These are phyloP conservation scores for Nerophis lumbriciformis DNA, from an alignment of 2,113 vertebrate species.

Conservation along the genomic window DNA sequence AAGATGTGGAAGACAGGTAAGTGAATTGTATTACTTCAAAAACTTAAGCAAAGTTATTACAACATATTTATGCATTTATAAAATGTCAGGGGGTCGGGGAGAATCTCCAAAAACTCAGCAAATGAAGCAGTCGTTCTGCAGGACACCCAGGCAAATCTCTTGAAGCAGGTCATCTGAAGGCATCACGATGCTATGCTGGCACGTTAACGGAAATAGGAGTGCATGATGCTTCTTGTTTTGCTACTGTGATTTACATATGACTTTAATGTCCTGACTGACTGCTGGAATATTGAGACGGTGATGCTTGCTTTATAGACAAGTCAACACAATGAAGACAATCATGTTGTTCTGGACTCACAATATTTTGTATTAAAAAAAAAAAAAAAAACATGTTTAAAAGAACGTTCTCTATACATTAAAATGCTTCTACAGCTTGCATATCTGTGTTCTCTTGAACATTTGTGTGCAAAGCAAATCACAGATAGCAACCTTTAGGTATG, in stretches of 20 bases:
- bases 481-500: no score
- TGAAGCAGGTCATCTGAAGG: slow-evolving; percentile 56
- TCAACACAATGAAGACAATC: slow-evolving; percentile 29
- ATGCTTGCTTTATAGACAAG: slow-evolving; percentile 21
- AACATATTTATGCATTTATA: background rate
- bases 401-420: background rate
- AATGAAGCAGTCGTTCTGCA: slow-evolving; percentile 49
- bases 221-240: slow-evolving; percentile 8
- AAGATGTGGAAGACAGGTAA: slow-evolving; percentile 75
- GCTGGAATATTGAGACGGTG: slow-evolving; percentile 6
- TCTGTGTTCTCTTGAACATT: background rate
- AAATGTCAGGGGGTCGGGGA: slow-evolving; percentile 50
- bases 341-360: slow-evolving; percentile 1
- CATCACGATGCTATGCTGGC: slow-evolving; percentile 6
- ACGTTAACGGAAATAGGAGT: slow-evolving; percentile 12
- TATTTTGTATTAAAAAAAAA: slow-evolving; percentile 21
- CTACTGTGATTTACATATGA: background rate
- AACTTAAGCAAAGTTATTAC: background rate
- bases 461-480: background rate
- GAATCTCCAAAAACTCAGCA: slow-evolving; percentile 23
- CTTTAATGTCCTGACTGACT: slow-evolving; percentile 9
- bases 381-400: background rate
- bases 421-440: background rate
- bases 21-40: no score
- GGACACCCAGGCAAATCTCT: slow-evolving; percentile 33